Base-by-base conservation (phyloP, 2,113 vertebrate species). In the Passerina amoena region DNA sequence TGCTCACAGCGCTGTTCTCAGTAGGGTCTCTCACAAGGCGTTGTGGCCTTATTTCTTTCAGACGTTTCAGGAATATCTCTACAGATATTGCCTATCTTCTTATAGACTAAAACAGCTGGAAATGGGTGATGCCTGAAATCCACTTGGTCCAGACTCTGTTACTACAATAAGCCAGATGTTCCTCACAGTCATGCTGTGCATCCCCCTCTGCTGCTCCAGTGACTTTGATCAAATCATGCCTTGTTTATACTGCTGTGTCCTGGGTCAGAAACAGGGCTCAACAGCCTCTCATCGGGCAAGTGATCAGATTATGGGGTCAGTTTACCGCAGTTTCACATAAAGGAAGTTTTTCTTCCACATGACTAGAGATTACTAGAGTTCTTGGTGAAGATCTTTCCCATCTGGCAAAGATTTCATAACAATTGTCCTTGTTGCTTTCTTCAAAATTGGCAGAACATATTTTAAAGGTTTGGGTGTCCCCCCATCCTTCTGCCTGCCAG, bases 341-440 rank as follows among this genome's bases (percentile, higher is more conserved):
- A 25, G 11, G 5, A 80, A 70, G 27, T 3, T 69, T 79, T 91
- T 91, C 71, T 68, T 51, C 60, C 40, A 16, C 28, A 3, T 27
- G 56, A 33, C 42, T 86, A 21, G 50, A 82, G 40, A 60, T 76
- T 77, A 53, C 27, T 80, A 24, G 45, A 65, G 28, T 47, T 88
- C 54, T 66, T 77, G 53, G 54, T 61, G 82, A 82, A 82, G 79
- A 90, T 47, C 33, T 92, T 92, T 92, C 50, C 59, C 64, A 81
- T 61, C 38, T 80, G 71, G 85, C 54, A 95, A 60, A 80, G 66
- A 93, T 53, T 87, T 85, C 25, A 8, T 53, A 59, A 61, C 14
- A 37, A 23, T 57, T 40, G n/a, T 61, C 48, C 37, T 38, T 47
- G 16, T 44, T 61, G n/a, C 70, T 85, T 80, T 93, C 44, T 82